These are phyloP conservation scores for Loxodonta africana DNA, from an alignment of 2,113 vertebrate species.

Conservation along the genomic window DNA sequence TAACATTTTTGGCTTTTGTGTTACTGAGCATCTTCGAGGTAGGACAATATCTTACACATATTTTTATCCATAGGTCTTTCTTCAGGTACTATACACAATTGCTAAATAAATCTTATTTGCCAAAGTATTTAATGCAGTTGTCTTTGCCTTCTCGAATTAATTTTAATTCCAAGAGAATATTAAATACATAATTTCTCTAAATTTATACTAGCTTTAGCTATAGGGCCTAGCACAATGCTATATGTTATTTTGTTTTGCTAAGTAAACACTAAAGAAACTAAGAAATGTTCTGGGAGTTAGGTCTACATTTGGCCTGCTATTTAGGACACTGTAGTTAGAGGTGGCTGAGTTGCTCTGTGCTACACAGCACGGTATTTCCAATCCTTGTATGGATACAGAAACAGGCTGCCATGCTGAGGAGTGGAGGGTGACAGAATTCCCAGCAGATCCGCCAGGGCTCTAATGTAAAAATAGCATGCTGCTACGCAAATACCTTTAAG, in stretches of 20 bases:
- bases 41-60: background rate
- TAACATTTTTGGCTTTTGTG: background rate
- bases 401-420: background rate
- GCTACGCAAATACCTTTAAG: background rate
- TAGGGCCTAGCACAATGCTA: background rate
- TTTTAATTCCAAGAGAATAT: background rate
- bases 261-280: background rate
- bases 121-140: background rate
- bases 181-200: background rate
- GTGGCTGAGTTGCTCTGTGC: background rate
- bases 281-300: background rate
- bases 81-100: background rate
- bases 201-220: background rate
- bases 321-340: background rate
- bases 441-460: background rate
- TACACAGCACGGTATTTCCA: background rate
- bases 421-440: background rate
- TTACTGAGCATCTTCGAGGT: background rate
- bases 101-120: background rate
- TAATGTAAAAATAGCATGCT: background rate
- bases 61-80: background rate
- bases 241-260: background rate
- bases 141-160: background rate
- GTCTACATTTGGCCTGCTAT: background rate
- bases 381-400: background rate